Evolutionary conservation across 2,888 invertebrate genomes (phyloP).

Genomic region (Apoda limacodes): DNA sequence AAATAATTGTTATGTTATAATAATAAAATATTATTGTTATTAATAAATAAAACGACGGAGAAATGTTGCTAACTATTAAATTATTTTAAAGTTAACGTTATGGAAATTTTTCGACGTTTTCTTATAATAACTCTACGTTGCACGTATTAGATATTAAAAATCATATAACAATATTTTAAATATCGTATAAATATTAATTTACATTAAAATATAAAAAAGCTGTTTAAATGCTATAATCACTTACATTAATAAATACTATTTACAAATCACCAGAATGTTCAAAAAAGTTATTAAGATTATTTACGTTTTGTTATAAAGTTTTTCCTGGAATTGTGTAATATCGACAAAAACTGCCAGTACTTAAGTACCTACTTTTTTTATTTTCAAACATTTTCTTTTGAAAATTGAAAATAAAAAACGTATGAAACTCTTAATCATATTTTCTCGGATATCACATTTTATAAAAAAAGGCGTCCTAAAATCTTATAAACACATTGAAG

Average conservation of each 20-base stretch:
- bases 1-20: constrained; percentile 41
- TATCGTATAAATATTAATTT: constrained; percentile 67
- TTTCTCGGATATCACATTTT: constrained; percentile 4
- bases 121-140: constrained; percentile 33
- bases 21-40: constrained; percentile 34
- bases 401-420: neutral
- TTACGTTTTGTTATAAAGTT: too few relatives aligned
- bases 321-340: too few relatives aligned
- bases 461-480: constrained; percentile 17
- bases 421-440: constrained; percentile 1
- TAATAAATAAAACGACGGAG: constrained; percentile 14
- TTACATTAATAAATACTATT: constrained; percentile 67
- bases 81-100: constrained; percentile 3
- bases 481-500: constrained; percentile 24
- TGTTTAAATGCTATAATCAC: constrained; percentile 58
- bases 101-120: constrained; percentile 15
- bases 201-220: constrained; percentile 63
- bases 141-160: constrained; percentile 46
- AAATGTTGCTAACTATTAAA: constrained; percentile 10
- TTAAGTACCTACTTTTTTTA: neutral
- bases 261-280: constrained; percentile 65
- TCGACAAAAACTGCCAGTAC: too few relatives aligned
- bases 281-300: too few relatives aligned
- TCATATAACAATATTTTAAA: constrained; percentile 58
- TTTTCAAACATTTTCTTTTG: neutral